Evolutionary conservation across 2,113 vertebrate species (phyloP).

Genomic region (Rhinopomastus cyanomelas): DNA sequence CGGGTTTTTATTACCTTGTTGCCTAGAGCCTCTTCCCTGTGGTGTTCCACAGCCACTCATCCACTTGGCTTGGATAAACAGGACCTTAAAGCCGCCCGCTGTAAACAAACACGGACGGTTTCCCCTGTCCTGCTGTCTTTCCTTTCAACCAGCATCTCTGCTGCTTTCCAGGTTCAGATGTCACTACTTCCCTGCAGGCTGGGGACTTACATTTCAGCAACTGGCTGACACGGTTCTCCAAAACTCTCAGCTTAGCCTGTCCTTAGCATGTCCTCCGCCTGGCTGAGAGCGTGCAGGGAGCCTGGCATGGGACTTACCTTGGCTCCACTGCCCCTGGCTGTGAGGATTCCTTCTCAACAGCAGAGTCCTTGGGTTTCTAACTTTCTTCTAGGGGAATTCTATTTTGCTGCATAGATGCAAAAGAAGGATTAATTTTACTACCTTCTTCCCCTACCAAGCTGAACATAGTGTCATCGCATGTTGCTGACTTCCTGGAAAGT

Average conservation of each 20-base stretch:
- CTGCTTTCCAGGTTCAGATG: not conserved
- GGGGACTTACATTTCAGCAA: not conserved
- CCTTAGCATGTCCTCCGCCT: not conserved
- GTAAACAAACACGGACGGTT: fast-evolving
- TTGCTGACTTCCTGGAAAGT: not conserved
- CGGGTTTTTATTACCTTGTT: not conserved
- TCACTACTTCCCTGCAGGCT: not conserved
- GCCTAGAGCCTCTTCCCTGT: not conserved
- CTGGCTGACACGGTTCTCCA: not conserved
- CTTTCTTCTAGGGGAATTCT: not conserved
- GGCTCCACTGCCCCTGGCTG: not conserved
- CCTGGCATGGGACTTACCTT: not conserved
- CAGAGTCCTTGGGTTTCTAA: not conserved
- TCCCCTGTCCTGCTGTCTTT: not conserved
- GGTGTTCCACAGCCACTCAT: not conserved
- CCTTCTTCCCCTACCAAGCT: not conserved
- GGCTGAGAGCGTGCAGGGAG: not conserved
- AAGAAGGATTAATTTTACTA: not conserved
- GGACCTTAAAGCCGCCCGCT: not conserved
- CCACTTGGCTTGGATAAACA: not conserved
- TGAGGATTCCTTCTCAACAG: not conserved
- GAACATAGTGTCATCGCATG: not conserved
- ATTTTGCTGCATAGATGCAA: not conserved
- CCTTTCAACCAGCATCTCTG: not conserved
- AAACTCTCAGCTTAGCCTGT: not conserved